A percentile compares a stretch with the other conserved stretches of the same genome.
Evolutionary conservation across 2,113 vertebrate genomes (phyloP).

Genomic region (Gavialis gangeticus): DNA sequence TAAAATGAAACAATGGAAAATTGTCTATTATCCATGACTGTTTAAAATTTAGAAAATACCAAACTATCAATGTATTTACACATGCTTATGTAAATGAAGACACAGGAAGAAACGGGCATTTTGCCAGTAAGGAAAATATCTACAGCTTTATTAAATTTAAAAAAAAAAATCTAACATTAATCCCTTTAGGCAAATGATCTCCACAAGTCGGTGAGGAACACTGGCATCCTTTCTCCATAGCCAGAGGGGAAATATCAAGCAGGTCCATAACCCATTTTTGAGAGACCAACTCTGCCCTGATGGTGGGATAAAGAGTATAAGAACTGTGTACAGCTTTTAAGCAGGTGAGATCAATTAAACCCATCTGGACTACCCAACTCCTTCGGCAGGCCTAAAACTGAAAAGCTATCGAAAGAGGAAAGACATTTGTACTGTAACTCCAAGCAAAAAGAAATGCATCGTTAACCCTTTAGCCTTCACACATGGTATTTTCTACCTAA

Average conservation of each 20-base stretch:
- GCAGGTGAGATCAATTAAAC: neutral
- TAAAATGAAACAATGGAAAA: neutral
- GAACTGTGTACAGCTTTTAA: neutral
- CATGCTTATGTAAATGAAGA: neutral
- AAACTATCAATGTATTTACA: neutral
- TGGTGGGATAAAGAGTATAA: no score
- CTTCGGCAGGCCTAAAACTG: neutral
- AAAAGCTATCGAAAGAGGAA: neutral
- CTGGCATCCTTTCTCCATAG: neutral
- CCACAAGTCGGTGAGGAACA: neutral
- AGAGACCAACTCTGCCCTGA: neutral
- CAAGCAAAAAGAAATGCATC: neutral
- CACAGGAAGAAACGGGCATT: neutral
- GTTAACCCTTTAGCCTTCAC: neutral
- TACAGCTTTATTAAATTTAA: neutral
- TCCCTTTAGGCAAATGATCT: neutral
- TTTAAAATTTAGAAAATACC: neutral
- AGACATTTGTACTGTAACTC: rapidly evolving
- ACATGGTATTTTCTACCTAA: neutral
- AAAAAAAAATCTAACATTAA: neutral
- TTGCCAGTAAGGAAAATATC: neutral
- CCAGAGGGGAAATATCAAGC: neutral
- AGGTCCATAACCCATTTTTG: neutral
- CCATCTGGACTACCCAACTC: neutral
- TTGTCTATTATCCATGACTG: neutral